Evolutionary conservation across 1,140 invertebrate genomes (phyloP), one percentile per base, ranked within the genome.

Genomic region (Drosophila pseudoobscura): DNA sequence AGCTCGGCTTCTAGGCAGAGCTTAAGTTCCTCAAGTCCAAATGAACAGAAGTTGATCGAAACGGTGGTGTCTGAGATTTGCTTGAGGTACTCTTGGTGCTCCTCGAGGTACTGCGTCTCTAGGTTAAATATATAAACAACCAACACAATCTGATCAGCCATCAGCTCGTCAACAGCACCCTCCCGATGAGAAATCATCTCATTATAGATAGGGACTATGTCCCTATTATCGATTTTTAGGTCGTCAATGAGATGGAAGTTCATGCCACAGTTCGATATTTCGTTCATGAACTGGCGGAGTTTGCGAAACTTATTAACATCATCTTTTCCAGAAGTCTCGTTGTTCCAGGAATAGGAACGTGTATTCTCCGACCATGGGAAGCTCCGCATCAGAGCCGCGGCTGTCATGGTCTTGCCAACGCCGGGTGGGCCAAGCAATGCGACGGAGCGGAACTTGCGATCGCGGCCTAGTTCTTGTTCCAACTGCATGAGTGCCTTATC

Each of bases 321-420:
- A 22, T 84, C 62, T 6, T 26, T 26, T 5, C 6, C 26, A 0
- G 70, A 51, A 0, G 76, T 77, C 47, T 69, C 64, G 0, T 77
- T 78, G 55, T 62, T 80, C 83, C 83, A 88, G 2, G 78, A 72
- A 13, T 80, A 88, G 8, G 22, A 51, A 24, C 78, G 75, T 7
- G 76, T 65, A 26, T 88, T 88, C 53, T 84, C 80, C 15, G 57
- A 69, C 83, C 83, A 88, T 11, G 80, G 83, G 51, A 78, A 88
- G 31, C 72, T 54, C 5, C 75, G 44, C 4, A 44, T n/a, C 13
- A 88, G 46, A 1, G 49, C 55, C 49, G 52, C 44, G 0, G 68
- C 54, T 11, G 71, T 78, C n/a, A 84, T 39, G 0, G 54, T 58
- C 29, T 88, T 88, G 9, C 83, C 83, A 17, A 84, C 83, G 9